phyloP scores from a whole-genome alignment of 2,113 vertebrate species.

The Oncorhynchus keta region DNA sequence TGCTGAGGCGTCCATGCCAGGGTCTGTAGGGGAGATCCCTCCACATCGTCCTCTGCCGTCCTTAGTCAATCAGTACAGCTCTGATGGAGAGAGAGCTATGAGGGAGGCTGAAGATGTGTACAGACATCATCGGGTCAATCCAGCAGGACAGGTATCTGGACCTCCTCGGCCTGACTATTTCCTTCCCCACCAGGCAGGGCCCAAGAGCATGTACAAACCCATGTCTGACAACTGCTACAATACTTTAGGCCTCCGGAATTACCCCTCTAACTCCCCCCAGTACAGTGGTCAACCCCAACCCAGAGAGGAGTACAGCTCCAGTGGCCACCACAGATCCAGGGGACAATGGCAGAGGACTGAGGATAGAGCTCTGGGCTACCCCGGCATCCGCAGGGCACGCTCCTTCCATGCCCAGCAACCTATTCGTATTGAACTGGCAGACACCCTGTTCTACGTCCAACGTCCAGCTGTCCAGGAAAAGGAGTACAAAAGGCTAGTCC shows the following conservation, averaged over 20 bases:
- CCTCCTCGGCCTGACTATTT: constrained; percentile 72
- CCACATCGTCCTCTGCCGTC: constrained; percentile 66
- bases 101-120: constrained; percentile 72
- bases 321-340: constrained; percentile 60
- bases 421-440: constrained; percentile 81
- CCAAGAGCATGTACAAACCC: constrained; percentile 71
- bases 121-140: constrained; percentile 64
- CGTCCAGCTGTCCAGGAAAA: constrained; percentile 59
- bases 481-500: constrained; percentile 81
- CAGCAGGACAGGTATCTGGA: constrained; percentile 48
- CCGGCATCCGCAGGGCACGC: constrained; percentile 89
- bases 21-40: constrained; percentile 78
- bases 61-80: constrained; percentile 67
- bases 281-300: constrained; percentile 62
- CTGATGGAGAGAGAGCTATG: constrained; percentile 68
- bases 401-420: constrained; percentile 83
- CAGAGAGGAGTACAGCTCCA: constrained; percentile 72
- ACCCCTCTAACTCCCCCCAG: constrained; percentile 77
- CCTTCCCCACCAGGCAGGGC: constrained; percentile 68
- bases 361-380: constrained; percentile 76
- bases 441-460: constrained; percentile 84
- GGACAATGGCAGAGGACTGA: constrained; percentile 65
- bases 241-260: constrained; percentile 66
- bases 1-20: constrained; percentile 76
- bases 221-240: constrained; percentile 61